Base-by-base conservation (phyloP, 2,113 vertebrate genomes). In the Gopherus flavomarginatus region DNA sequence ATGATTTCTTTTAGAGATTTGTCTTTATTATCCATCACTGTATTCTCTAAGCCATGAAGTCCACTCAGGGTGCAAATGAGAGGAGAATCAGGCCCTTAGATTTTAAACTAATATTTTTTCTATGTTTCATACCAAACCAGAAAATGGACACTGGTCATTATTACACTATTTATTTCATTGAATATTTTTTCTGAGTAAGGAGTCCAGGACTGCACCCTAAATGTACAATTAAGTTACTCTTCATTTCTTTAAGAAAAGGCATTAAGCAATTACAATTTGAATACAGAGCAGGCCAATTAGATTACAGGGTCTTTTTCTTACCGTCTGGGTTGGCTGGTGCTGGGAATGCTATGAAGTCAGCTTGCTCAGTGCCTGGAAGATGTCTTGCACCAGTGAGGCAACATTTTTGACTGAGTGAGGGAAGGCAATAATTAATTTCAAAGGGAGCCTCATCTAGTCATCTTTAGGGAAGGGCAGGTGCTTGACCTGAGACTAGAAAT, bases 141-240 rank as follows among this genome's bases (percentile, higher is more conserved):
- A 77, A 77, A 77, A 77, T 77, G 21, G 22, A 44, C 24, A 44
- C 12, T 24, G 22, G 21, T 38, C 72, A 42, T 77, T 38, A 77
- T 77, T 77, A 77, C n/a, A 26, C 38, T n/a, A 80, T 85, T 86
- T 88, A 84, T 54, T 93, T 92, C 16, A 79, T 1, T 47, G 47
- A n/a, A 1, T 50, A 1, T 44, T 5, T 50, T 5, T 19, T 50
- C 5, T 75, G 6, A 86, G 13, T 3, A 94, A n/a, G 2, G 3
- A 94, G 0, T 7, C 16, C 56, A 17, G 13, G 47, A 82, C 72
- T 57, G 31, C 29, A 85, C 16, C 53, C 72, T 56, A 38, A 83
- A 6, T 17, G 27, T 44, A 49, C 29, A 85, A 59, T 62, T 90
- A 85, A 94, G 38, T 83, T 83, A 13, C 38, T 6, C 44, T 91